Evolutionary conservation across 2,888 invertebrate genomes (phyloP).

Genomic region (Thelaira solivaga): DNA sequence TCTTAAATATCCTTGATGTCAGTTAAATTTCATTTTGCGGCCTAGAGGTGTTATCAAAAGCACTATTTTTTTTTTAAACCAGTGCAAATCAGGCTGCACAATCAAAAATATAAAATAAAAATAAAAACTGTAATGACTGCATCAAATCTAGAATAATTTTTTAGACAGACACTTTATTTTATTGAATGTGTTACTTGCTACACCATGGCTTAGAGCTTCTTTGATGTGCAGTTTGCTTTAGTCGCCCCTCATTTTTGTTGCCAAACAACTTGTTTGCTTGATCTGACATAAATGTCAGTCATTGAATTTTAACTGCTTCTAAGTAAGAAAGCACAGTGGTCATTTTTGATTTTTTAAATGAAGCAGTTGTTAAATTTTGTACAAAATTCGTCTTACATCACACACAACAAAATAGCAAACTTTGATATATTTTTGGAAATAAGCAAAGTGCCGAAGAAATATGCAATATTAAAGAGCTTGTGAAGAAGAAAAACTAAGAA

Average conservation of each 20-base stretch:
- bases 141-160: conserved; percentile 17
- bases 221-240: conserved; percentile 23
- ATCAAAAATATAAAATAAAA: background rate
- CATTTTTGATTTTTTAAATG: background rate
- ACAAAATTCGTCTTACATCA: too few species aligned
- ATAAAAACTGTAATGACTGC: conserved; percentile 10
- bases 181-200: background rate
- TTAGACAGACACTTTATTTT: background rate
- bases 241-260: background rate
- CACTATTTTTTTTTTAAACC: background rate
- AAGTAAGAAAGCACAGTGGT: conserved; percentile 31
- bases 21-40: conserved; percentile 41
- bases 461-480: too few species aligned
- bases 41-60: conserved; percentile 41
- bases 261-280: conserved; percentile 51
- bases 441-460: too few species aligned
- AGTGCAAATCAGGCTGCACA: conserved; percentile 20
- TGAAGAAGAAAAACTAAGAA: too few species aligned
- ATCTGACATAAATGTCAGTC: conserved; percentile 57
- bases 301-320: conserved; percentile 29
- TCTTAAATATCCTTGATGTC: conserved; percentile 28
- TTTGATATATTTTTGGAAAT: too few species aligned
- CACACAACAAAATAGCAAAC: too few species aligned
- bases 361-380: background rate
- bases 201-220: conserved; percentile 30